These are phyloP conservation scores for Pollenia griseotomentosa DNA, from an alignment of 2,888 invertebrate genomes.

Conservation along the genomic window DNA sequence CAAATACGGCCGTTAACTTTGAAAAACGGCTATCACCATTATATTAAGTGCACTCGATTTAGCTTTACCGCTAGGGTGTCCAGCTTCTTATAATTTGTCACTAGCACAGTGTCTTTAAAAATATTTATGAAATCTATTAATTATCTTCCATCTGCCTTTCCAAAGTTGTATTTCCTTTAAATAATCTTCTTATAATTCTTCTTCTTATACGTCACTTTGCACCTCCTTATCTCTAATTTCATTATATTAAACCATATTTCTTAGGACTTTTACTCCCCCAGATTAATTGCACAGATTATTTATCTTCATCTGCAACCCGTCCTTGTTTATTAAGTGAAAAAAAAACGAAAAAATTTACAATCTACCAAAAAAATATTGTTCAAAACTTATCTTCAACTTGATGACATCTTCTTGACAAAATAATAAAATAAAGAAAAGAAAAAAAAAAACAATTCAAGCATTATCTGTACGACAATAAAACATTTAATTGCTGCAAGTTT, in stretches of 20 bases:
- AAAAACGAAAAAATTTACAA: constrained; percentile 11
- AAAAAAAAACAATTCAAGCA: neutral
- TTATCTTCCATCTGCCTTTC: too few relatives aligned
- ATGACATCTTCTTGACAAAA: constrained; percentile 40
- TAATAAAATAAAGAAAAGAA: constrained; percentile 7
- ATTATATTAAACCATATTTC: neutral
- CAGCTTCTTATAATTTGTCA: too few relatives aligned
- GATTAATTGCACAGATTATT: constrained; percentile 43
- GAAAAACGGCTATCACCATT: too few relatives aligned
- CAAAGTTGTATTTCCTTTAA: too few relatives aligned
- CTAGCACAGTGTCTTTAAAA: too few relatives aligned
- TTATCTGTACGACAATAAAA: constrained; percentile 51
- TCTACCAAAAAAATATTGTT: neutral
- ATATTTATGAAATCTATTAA: too few relatives aligned
- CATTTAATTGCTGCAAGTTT: constrained; percentile 50
- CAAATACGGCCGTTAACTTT: too few relatives aligned
- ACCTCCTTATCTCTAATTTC: neutral
- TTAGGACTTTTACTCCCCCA: neutral
- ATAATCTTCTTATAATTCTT: too few relatives aligned
- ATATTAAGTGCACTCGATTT: too few relatives aligned
- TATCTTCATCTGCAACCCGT: neutral
- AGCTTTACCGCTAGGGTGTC: too few relatives aligned
- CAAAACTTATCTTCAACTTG: constrained; percentile 28
- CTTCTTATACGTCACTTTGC: neutral
- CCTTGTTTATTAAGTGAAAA: constrained; percentile 32